Evolutionary conservation across 2,888 invertebrate species (phyloP), one percentile per base, ranked within the genome.

Genomic region (Sicus ferrugineus): DNA sequence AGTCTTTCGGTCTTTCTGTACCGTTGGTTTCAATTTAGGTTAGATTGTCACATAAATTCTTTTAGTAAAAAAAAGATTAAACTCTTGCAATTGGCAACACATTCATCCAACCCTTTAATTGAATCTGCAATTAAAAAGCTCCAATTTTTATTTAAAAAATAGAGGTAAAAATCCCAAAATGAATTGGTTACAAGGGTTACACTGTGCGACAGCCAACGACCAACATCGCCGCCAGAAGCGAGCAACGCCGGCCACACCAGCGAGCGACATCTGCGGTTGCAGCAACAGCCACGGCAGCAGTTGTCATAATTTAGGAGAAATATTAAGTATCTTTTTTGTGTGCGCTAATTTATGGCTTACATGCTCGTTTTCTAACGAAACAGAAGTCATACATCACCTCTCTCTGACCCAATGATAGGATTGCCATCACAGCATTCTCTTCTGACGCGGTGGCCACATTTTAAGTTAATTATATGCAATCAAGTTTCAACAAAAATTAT

Each of bases 401-500:
- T 7, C 5, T 5, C 34, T 34, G 5, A 5, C 34, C 6, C 34
- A 34, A 7, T 11, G 5, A 7, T 11, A 34, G 6, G 5, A 34
- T 34, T 14, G 14, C 34, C 34, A 34, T 34, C 14, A 34, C 14
- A 14, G 1, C 14, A 34, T 1, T 2, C 34, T 34, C 34, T 9
- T 34, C 28, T 14, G 14, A 46, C 28, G 19, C 30, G 34, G 30
- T 63, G 52, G 67, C 64, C 67, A 72, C 66, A 69, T 70, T 68
- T 72, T 48, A 61, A 69, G 74, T 77, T 80, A 78, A 79, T 79
- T 79, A 78, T 76, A 73, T 67, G 75, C 76, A 77, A 78, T 78
- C 77, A 75, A 71, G 70, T 79, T 71, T 71, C 72, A 70, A 54
- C 66, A 70, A 62, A n/a, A 46, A 62, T 70, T 56, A 70, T 61